Conservation (phyloP, 2,113 vertebrate genomes). For the Percina caprodes region DNA sequence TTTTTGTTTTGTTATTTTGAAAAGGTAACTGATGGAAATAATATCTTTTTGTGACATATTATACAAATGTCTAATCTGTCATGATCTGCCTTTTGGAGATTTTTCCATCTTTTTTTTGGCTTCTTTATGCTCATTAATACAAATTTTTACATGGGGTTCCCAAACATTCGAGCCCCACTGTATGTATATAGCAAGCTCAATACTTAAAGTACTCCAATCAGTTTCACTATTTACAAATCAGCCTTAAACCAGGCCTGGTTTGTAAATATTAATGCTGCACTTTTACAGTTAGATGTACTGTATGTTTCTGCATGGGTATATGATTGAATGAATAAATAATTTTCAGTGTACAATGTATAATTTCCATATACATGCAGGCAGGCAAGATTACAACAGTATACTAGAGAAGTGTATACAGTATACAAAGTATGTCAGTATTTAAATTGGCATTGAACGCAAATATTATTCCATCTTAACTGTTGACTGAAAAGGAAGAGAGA, state of each 20-base stretch:
- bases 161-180: too few relatives aligned
- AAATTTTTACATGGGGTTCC: too few relatives aligned
- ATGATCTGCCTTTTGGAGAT: too few relatives aligned
- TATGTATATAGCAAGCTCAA: neutral
- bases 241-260: neutral
- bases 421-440: slow-evolving; percentile 25
- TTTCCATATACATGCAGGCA: neutral
- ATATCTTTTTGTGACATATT: too few relatives aligned
- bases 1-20: too few relatives aligned
- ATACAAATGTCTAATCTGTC: too few relatives aligned
- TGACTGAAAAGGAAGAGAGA: slow-evolving; percentile 27
- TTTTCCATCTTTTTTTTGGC: too few relatives aligned
- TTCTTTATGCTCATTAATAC: too few relatives aligned
- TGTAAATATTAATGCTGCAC: neutral
- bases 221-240: neutral
- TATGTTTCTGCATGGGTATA: neutral
- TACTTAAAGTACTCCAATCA: neutral
- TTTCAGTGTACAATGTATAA: neutral
- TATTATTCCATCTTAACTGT: slow-evolving; percentile 51
- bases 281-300: neutral
- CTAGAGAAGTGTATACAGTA: neutral
- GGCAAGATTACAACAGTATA: neutral
- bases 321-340: neutral
- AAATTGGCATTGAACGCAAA: slow-evolving; percentile 51
- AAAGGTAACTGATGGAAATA: too few relatives aligned